Conservation (phyloP, 2,797 vertebrate genomes). For the Lepilemur septentrionalis region DNA sequence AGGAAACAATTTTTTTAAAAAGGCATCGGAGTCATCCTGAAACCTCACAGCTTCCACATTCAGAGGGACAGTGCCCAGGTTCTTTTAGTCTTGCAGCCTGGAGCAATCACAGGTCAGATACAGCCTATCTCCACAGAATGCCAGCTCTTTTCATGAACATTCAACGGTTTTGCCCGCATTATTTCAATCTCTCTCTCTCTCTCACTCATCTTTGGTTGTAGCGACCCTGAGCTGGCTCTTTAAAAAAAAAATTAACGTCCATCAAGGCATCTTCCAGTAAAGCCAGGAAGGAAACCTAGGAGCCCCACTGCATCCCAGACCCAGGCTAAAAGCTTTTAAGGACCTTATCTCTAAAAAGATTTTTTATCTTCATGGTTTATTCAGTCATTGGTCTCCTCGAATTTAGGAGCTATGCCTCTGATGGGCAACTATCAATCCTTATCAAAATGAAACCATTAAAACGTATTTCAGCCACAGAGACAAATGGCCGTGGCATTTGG, state of each 20-base stretch:
- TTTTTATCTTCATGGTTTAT: constrained; percentile 36
- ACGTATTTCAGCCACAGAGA: neutral
- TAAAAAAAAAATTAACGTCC: neutral
- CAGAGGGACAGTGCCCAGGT: neutral
- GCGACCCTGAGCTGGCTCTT: constrained; percentile 7
- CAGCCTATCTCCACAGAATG: neutral
- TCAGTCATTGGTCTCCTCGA: neutral
- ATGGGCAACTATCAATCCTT: neutral
- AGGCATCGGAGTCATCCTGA: neutral
- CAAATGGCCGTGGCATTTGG: neutral
- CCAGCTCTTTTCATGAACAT: neutral
- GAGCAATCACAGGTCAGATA: neutral
- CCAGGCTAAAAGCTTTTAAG: constrained; percentile 26
- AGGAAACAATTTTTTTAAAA: neutral
- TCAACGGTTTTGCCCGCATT: neutral
- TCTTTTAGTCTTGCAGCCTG: neutral
- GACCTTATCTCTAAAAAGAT: neutral
- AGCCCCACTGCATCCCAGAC: neutral
- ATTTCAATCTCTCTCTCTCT: neutral
- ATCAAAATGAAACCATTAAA: constrained; percentile 35
- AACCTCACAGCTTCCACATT: neutral
- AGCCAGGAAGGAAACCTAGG: neutral
- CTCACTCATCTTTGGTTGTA: neutral
- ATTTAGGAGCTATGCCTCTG: constrained; percentile 37
- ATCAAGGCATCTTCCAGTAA: neutral